Percentiles rank a stretch among this genome's conserved stretches.
Evolutionary conservation across 2,113 vertebrate species (phyloP).

Genomic region (Peromyscus californicus): DNA sequence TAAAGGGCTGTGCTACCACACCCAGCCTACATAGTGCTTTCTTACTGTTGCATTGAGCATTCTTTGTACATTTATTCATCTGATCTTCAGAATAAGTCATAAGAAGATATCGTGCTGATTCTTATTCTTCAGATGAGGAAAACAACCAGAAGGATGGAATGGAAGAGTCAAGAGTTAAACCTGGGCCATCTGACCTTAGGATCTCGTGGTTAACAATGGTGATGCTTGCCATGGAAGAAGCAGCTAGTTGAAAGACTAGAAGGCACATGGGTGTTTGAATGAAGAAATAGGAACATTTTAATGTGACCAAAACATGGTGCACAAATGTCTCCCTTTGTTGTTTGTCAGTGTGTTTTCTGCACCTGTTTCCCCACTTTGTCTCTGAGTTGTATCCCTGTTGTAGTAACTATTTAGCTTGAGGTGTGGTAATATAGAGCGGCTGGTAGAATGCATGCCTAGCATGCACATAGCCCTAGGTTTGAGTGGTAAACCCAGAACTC

Average conservation of each 20-base stretch:
- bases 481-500: not conserved
- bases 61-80: not conserved
- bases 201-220: accelerated
- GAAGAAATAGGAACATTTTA: not conserved
- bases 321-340: not conserved
- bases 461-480: not conserved
- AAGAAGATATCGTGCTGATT: not conserved
- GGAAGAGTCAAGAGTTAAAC: not conserved
- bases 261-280: not conserved
- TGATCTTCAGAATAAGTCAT: not conserved
- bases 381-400: not conserved
- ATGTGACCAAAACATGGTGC: not conserved
- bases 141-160: not conserved
- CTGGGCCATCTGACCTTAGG: not conserved
- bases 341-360: not conserved
- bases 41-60: not conserved
- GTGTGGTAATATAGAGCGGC: too few relatives aligned
- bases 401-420: not conserved
- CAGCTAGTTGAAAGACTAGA: not conserved
- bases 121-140: not conserved
- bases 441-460: not conserved
- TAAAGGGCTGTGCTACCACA: not conserved
- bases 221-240: not conserved
- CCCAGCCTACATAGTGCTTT: not conserved
- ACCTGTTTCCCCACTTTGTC: not conserved